Evolutionary conservation across 2,113 vertebrate species (phyloP).

Genomic region (Mus spicilegus): DNA sequence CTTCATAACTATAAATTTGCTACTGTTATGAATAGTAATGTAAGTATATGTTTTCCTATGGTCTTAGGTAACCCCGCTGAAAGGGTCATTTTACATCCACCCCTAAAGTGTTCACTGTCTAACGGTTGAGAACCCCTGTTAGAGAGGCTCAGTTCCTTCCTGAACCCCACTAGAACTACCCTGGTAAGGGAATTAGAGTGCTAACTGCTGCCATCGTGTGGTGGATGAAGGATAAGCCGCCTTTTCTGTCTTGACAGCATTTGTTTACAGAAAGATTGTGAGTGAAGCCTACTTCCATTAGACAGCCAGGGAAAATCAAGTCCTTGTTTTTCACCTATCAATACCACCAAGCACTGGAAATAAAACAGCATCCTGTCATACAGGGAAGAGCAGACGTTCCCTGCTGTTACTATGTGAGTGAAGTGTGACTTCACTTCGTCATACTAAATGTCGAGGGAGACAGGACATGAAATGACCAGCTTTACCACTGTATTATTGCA

Average conservation of each 20-base stretch:
- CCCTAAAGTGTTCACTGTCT: neutral
- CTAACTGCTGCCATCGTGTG: conserved; percentile 2
- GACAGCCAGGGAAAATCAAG: neutral
- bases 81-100: neutral
- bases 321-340: neutral
- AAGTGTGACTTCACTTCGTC: neutral
- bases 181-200: neutral
- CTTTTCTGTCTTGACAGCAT: neutral
- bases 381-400: neutral
- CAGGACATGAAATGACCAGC: neutral
- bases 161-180: neutral
- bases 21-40: neutral
- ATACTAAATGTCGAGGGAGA: neutral
- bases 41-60: neutral
- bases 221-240: neutral
- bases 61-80: neutral
- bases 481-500: neutral
- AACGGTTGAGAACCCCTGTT: neutral
- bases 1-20: neutral
- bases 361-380: neutral
- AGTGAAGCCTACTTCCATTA: neutral
- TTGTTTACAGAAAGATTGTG: neutral
- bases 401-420: neutral
- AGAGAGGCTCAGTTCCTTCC: neutral
- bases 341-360: neutral